Percentiles rank a stretch among this genome's conserved stretches.
These are phyloP conservation scores for Borostomias antarcticus DNA, from an alignment of 2,797 vertebrate genomes.

Conservation along the genomic window DNA sequence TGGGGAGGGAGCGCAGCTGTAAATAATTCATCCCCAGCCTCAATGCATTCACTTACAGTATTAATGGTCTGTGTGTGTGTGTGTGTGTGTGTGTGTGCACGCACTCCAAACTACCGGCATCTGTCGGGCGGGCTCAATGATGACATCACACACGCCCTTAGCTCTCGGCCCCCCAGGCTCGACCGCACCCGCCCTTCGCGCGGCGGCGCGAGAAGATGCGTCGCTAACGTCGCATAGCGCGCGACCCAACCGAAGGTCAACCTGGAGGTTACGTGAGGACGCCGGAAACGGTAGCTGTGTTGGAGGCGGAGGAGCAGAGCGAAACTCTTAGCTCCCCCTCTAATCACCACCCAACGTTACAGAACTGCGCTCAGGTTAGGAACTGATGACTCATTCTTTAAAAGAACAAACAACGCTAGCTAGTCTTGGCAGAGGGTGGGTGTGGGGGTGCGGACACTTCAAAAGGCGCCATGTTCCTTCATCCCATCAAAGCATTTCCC, in stretches of 20 bases:
- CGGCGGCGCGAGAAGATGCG: not conserved
- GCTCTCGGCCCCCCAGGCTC: not conserved
- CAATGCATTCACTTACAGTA: conserved; percentile 45
- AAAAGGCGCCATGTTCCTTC: conserved; percentile 69
- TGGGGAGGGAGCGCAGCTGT: conserved; percentile 17
- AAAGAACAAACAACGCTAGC: conserved; percentile 19
- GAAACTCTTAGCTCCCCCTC: not conserved
- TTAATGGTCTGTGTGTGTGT: conserved; percentile 24
- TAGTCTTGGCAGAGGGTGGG: conserved; percentile 14
- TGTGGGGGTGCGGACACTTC: conserved; percentile 38
- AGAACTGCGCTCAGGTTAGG: conserved; percentile 51
- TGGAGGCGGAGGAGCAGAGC: not conserved
- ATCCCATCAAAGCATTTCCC: conserved; percentile 72
- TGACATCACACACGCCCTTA: not conserved
- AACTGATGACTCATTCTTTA: conserved; percentile 52
- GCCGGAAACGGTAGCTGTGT: not conserved
- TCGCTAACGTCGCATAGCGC: too few relatives aligned
- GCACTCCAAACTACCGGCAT: conserved; percentile 38
- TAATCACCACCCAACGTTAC: not conserved
- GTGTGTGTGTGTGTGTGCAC: conserved; percentile 23
- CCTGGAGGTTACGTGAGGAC: too few relatives aligned
- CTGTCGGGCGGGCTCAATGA: conserved; percentile 8
- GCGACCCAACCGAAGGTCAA: too few relatives aligned
- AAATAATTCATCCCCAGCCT: conserved; percentile 43
- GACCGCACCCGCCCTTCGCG: not conserved